Percentiles rank a stretch among this genome's conserved stretches.
phyloP scores from a whole-genome alignment of 2,797 vertebrate species.

The Sarcoramphus papa region DNA sequence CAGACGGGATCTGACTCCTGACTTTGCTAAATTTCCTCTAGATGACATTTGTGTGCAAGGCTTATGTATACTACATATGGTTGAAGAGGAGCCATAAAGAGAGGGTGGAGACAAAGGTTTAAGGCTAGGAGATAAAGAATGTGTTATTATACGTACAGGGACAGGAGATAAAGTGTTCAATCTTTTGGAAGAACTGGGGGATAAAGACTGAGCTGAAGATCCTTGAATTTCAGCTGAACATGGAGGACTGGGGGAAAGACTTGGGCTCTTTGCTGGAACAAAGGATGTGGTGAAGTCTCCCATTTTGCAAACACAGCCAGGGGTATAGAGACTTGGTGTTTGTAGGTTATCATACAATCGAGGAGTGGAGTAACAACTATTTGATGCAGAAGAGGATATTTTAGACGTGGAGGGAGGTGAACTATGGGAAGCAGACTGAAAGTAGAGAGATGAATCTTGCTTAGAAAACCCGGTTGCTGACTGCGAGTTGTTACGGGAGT shows the following conservation, averaged over 20 bases:
- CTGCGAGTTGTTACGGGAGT: constrained; percentile 60
- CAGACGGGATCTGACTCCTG: constrained; percentile 71
- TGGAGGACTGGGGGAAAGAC: background rate
- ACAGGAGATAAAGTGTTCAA: constrained; percentile 77
- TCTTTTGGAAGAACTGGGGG: constrained; percentile 72
- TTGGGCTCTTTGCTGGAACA: background rate
- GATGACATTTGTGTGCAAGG: constrained; percentile 68
- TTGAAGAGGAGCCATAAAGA: constrained; percentile 74
- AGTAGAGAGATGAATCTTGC: constrained; percentile 66
- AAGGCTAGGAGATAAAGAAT: constrained; percentile 83
- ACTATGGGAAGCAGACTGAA: constrained; percentile 50
- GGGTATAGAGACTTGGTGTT: background rate
- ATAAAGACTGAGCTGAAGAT: constrained; percentile 27
- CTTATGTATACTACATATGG: constrained; percentile 75
- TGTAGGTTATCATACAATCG: background rate
- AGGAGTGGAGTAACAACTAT: constrained; percentile 17
- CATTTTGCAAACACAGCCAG: constrained; percentile 15
- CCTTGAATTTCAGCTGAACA: constrained; percentile 8
- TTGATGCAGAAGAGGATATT: constrained; percentile 20
- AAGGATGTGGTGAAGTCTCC: background rate
- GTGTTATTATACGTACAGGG: constrained; percentile 78
- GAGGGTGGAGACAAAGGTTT: constrained; percentile 78
- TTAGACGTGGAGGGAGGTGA: constrained; percentile 25
- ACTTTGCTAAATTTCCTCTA: constrained; percentile 43
- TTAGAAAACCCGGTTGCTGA: constrained; percentile 55